Base-by-base conservation (phyloP, 2,888 invertebrate genomes). In the Drosophila atroscutellata region DNA sequence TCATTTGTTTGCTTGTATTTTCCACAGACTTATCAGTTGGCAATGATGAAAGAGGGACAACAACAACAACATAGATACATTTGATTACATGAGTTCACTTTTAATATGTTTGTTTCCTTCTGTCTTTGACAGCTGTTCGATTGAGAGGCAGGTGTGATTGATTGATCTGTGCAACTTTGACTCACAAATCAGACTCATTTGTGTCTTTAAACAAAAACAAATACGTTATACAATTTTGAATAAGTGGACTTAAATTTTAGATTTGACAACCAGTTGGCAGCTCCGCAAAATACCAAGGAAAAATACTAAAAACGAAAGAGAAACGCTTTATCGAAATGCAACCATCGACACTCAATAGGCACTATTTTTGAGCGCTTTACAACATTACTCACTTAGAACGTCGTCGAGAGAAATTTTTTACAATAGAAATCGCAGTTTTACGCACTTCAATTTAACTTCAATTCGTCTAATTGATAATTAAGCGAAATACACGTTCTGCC, bases 341-440 rank as follows among this genome's bases (percentile, higher is more conserved):
- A 49, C 64, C 34, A 24, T 30, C 20, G 2, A 20, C 6, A 26
- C 13, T 30, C 50, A 39, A 13, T 9, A 0, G 61, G 24, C 76
- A 80, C 57, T 55, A 4, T 54, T 63, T 71, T 42, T 18, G 6
- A 15, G 6, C 61, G 28, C 20, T 72, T 59, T 18, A 18, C 73
- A 80, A 68, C 78, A 52, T 62, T 72, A 45, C n/a, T 47, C 15
- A 42, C 39, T n/a, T 50, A 78, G 77, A 78, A 78, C 81, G 58
- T 68, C 81, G 64, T 72, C 68, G 47, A 61, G 77, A 77, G 68
- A 78, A 78, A 81, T 66, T 81, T 72, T 77, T 52, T 62, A 62
- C 73, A 77, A 58, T 61, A 81, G 20, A 61, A 73, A 54, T 73
- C 72, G 62, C 49, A 72, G 37, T 39, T 63, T 68, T 57, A 57